Percentiles rank a stretch among this genome's conserved stretches.
phyloP scores from a whole-genome alignment of 2,888 invertebrate genomes.

The Drosophila austrosaltans region DNA sequence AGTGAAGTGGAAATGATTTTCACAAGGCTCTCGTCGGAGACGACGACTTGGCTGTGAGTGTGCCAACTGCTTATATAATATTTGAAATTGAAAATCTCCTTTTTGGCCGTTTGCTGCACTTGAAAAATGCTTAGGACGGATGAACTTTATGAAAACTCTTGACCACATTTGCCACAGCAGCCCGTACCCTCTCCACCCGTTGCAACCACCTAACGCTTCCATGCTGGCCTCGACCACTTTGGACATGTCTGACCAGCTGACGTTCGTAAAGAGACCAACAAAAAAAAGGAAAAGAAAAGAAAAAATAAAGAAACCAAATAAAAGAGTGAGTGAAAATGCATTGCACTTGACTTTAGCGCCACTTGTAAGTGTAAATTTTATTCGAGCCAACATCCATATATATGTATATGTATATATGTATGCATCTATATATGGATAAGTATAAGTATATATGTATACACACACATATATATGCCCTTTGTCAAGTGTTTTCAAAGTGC shows the following conservation, averaged over 20 bases:
- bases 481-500: constrained; percentile 45
- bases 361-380: constrained; percentile 78
- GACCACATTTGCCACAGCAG: constrained; percentile 70
- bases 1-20: constrained; percentile 48
- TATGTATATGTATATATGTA: constrained; percentile 29
- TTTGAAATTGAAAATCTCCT: constrained; percentile 76
- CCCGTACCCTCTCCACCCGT: background rate
- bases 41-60: background rate
- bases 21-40: constrained; percentile 39
- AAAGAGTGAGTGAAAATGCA: constrained; percentile 36
- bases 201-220: background rate
- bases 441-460: constrained; percentile 6
- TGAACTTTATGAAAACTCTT: constrained; percentile 74
- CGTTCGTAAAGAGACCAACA: constrained; percentile 41
- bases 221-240: constrained; percentile 47
- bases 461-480: constrained; percentile 40
- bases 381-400: constrained; percentile 43
- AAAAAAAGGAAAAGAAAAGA: background rate
- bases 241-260: constrained; percentile 70
- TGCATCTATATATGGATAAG: background rate
- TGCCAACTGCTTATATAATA: constrained; percentile 68
- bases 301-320: background rate
- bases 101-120: constrained; percentile 71
- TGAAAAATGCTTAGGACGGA: constrained; percentile 74
- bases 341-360: constrained; percentile 75